phyloP scores from a whole-genome alignment of 2,113 vertebrate species.

The Seriola dumerili region DNA sequence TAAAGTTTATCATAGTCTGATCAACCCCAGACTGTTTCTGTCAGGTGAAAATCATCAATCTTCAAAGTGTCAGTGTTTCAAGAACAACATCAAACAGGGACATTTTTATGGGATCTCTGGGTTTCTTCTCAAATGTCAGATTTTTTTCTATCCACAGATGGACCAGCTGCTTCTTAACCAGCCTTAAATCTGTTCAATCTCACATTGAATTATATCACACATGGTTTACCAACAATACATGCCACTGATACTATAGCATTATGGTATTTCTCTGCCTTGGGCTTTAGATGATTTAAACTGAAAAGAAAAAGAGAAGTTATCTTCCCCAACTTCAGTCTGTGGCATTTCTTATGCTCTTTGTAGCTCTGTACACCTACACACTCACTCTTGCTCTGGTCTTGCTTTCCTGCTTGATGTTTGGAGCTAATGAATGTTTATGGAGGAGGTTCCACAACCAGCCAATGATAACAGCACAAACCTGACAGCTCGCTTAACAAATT shows the following conservation, averaged over 20 bases:
- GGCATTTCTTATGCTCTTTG: slow-evolving; percentile 60
- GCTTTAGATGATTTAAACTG: slow-evolving; percentile 13
- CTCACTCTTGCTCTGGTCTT: slow-evolving; percentile 10
- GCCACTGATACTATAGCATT: background rate
- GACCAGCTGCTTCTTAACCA: background rate
- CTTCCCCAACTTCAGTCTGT: background rate
- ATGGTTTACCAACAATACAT: background rate
- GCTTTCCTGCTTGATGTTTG: slow-evolving; percentile 41
- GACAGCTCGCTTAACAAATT: background rate
- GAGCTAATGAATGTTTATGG: slow-evolving; percentile 49
- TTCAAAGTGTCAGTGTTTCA: background rate
- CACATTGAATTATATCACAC: background rate
- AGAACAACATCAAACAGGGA: background rate
- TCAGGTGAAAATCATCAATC: background rate
- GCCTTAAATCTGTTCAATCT: background rate
- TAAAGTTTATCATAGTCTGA: background rate
- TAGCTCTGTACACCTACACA: slow-evolving; percentile 48
- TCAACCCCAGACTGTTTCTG: background rate
- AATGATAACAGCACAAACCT: slow-evolving; percentile 6
- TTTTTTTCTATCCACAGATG: too few species aligned
- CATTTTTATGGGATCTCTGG: background rate
- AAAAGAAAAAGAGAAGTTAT: slow-evolving; percentile 19
- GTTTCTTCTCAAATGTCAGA: too few species aligned
- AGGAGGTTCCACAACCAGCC: slow-evolving; percentile 5
- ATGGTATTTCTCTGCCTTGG: background rate